These are phyloP conservation scores for Triplophysa dalaica DNA, from an alignment of 2,113 vertebrate genomes.

Conservation along the genomic window DNA sequence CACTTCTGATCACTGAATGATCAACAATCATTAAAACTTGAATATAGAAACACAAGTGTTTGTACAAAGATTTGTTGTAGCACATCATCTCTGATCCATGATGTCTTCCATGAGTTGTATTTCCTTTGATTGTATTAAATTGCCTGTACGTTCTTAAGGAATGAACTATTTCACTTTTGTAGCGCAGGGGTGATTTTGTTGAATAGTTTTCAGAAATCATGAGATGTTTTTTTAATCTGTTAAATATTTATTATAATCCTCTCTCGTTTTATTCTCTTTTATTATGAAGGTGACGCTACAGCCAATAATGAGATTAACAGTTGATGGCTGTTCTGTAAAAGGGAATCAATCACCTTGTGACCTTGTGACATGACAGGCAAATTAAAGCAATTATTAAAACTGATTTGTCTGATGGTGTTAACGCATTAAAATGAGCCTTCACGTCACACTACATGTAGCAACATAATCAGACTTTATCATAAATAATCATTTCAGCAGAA, in stretches of 20 bases:
- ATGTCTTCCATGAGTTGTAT: slow-evolving; percentile 28
- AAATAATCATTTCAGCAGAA: not conserved
- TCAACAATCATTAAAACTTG: slow-evolving; percentile 23
- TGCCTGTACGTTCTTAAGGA: slow-evolving; percentile 14
- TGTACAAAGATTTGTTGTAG: slow-evolving; percentile 11
- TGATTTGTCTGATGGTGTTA: slow-evolving; percentile 1
- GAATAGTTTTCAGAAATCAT: not conserved
- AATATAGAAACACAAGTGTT: slow-evolving; percentile 30
- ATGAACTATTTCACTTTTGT: not conserved
- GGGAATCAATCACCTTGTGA: slow-evolving; percentile 40
- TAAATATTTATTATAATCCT: slow-evolving; percentile 21
- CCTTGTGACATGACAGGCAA: slow-evolving; percentile 19
- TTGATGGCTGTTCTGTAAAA: slow-evolving; percentile 37
- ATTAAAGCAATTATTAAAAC: slow-evolving; percentile 40
- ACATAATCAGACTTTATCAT: no score
- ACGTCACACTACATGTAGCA: no score
- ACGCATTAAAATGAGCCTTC: not conserved
- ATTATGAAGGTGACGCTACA: slow-evolving; percentile 22
- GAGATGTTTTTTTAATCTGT: slow-evolving; percentile 3
- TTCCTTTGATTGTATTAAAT: slow-evolving; percentile 26
- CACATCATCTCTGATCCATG: not conserved
- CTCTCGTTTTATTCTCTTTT: not conserved
- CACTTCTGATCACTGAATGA: not conserved
- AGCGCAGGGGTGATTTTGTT: not conserved
- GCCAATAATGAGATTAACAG: slow-evolving; percentile 38